Base-by-base conservation (phyloP, 2,888 invertebrate genomes). In the Lasioglossum morio region DNA sequence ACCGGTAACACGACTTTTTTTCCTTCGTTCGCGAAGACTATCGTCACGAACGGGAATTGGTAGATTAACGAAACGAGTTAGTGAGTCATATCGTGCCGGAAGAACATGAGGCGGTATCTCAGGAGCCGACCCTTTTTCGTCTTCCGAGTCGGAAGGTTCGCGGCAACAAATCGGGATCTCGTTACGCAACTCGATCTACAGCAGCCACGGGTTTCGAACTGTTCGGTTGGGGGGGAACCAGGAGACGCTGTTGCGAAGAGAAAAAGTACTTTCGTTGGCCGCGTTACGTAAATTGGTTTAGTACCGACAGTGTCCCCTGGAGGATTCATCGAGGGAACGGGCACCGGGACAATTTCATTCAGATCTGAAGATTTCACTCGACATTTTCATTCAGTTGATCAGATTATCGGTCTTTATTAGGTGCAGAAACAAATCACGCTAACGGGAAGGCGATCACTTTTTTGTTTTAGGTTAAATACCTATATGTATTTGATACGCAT, bases 1-100 rank as follows among this genome's bases (percentile, higher is more conserved):
- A 83, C 82, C 63, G 63, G 53, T 75, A 53, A 63, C 63, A 3
- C 63, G 30, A 30, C 63, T 8, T 81, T 72, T 77, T 81, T 74
- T 77, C 76, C 23, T 30, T 63, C 30, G 2, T 10, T 63, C 30
- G 30, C 30, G 19, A 16, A 14, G 16, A 63, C 63, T 63, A 63
- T 30, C 63, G 72, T 74, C 72, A 73, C 81, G 78, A 66, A 80
- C 85, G 72, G 72, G 81, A 84, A 88, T 88, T 87, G 83, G 85
- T 60, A 81, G 85, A 85, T 85, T 83, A 87, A 72, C 81, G 74
- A 88, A 88, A 88, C 88, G 80, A 88, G 88, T 88, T 88, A 78
- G 80, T 88, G 88, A 87, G 88, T 88, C 88, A 88, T 79, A 82
- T 88, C 85, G 81, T 88, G 87, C 88, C 88, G 88, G 88, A 87